Evolutionary conservation across 2,888 invertebrate species (phyloP), one percentile per base, ranked within the genome.

Genomic region (Apantesis nais): DNA sequence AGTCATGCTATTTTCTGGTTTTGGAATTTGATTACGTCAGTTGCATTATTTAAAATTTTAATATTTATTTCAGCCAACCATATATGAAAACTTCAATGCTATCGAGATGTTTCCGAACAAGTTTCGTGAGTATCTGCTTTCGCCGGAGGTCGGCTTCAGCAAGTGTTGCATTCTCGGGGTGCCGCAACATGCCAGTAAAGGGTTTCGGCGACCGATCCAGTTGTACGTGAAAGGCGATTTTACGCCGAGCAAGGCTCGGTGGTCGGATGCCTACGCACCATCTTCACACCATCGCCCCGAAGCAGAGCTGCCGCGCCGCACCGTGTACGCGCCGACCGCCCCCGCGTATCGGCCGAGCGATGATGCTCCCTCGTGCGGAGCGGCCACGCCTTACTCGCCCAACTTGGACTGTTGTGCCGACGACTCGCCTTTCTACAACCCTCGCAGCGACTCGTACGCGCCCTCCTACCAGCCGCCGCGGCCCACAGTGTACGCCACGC

Each of bases 71-170:
- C 95, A 98, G 98, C 97, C 97, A 85, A 96, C 97, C 19, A 98
- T 98, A 78, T 98, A 97, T 89, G 96, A 97, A 84, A 98, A 98
- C 89, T 99, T 97, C 95, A 97, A 97, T 84, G 96, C 96, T 68
- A 98, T 99, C 80, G 97, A 98, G 88, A 96, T 99, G 87, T 97
- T 97, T 83, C 99, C 99, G 12, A 97, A 98, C 83, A 97, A 98
- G 87, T 99, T 99, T 90, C 97, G 98, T 67, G 98, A 99, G 86
- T 99, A 98, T 92, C 96, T 99, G 55, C 95, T 99, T 7, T 97
- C 98, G 34, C 96, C 97, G 0, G 98, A 98, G 87, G 98, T 99
- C 62, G 99, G 99, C 8, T 99, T 99, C 93, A 97, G 97, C 86
- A 98, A 98, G 87, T 98, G 98, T 87, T 98, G 98, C 87, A 97